phyloP scores from a whole-genome alignment of 1,140 invertebrate genomes.

The Pseudomyrmex concolor region DNA sequence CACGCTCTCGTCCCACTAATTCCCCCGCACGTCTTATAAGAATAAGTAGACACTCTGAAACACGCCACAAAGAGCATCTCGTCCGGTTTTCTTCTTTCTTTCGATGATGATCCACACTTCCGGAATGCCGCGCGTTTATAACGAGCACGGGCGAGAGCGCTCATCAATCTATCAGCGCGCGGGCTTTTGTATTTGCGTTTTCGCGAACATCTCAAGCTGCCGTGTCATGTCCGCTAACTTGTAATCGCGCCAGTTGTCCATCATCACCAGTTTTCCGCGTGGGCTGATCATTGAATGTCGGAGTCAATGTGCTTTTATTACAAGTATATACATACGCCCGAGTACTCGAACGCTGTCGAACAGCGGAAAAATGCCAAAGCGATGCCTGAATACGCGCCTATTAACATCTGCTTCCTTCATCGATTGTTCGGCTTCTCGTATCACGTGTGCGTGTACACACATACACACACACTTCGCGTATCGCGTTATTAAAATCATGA shows the following conservation, averaged over 20 bases:
- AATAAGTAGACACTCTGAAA: conserved; percentile 1
- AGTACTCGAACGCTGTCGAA: conserved; percentile 18
- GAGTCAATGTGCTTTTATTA: conserved; percentile 6
- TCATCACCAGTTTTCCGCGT: conserved; percentile 29
- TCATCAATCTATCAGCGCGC: conserved; percentile 60
- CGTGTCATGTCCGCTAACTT: conserved; percentile 47
- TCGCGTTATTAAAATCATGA: conserved; percentile 5
- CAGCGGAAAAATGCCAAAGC: conserved; percentile 18
- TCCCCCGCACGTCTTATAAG: conserved; percentile 19
- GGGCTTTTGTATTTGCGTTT: conserved; percentile 61
- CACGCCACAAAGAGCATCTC: conserved; percentile 21
- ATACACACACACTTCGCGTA: too few species aligned
- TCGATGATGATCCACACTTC: conserved; percentile 44
- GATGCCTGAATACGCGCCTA: background rate
- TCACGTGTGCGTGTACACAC: background rate
- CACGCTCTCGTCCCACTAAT: conserved; percentile 1
- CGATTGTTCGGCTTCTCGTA: background rate
- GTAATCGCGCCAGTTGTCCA: conserved; percentile 53
- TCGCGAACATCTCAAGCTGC: conserved; percentile 54
- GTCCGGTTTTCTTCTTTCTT: conserved; percentile 19
- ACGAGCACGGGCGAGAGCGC: conserved; percentile 23
- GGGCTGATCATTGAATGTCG: conserved; percentile 33
- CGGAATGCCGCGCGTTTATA: conserved; percentile 35
- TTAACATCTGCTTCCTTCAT: conserved; percentile 1
- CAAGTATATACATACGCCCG: background rate